phyloP scores from a whole-genome alignment of 1,140 invertebrate genomes.

The Drosophila novamexicana region DNA sequence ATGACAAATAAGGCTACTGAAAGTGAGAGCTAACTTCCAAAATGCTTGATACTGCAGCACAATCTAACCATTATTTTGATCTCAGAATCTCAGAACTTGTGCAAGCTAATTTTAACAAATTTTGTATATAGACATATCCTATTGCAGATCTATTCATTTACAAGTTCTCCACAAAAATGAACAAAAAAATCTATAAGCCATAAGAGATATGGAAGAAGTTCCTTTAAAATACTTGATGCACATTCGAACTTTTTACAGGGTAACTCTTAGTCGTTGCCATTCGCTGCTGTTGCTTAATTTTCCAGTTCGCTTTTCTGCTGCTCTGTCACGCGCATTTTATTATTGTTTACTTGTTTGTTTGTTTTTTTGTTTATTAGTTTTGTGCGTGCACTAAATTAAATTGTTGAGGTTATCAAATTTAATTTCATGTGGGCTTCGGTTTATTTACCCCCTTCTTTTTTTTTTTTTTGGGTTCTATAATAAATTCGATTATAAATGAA shows the following conservation, averaged over 20 bases:
- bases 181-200: too few relatives aligned
- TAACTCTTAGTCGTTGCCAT: neutral
- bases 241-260: neutral
- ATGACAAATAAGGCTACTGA: neutral
- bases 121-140: too few relatives aligned
- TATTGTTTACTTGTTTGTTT: conserved; percentile 22
- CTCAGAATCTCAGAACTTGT: too few relatives aligned
- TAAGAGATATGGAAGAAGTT: too few relatives aligned
- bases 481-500: conserved; percentile 52
- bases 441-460: neutral
- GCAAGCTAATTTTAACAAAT: too few relatives aligned
- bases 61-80: too few relatives aligned
- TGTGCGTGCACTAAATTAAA: conserved; percentile 58
- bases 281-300: neutral
- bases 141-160: too few relatives aligned
- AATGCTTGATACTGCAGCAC: too few relatives aligned
- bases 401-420: conserved; percentile 32
- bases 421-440: conserved; percentile 7
- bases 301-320: conserved; percentile 9
- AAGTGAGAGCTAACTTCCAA: too few relatives aligned
- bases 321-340: conserved; percentile 34
- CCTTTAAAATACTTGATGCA: too few relatives aligned
- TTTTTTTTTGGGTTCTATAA: conserved; percentile 1
- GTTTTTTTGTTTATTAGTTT: conserved; percentile 46
- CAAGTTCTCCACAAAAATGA: too few relatives aligned